Conservation (phyloP, 2,113 vertebrate species). For the Tetrax tetrax region DNA sequence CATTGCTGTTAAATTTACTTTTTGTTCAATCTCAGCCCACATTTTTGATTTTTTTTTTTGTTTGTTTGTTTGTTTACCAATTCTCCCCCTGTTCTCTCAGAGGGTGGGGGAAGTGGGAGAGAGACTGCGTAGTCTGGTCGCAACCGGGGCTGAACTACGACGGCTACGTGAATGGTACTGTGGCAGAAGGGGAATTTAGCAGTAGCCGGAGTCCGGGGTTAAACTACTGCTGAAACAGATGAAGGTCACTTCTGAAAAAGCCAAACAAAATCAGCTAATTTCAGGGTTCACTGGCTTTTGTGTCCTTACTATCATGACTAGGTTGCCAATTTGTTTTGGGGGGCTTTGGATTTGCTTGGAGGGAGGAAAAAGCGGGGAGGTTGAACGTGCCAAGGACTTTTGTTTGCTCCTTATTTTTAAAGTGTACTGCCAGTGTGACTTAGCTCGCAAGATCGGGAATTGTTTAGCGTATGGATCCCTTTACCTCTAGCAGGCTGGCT, state of each 20-base stretch:
- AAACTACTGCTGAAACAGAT: neutral
- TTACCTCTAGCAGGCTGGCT: slow-evolving; percentile 2
- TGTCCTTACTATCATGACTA: neutral
- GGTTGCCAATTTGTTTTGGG: neutral
- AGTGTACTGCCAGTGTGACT: neutral
- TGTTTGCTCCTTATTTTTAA: slow-evolving; percentile 9
- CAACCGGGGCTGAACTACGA: no score
- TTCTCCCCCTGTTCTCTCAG: no score
- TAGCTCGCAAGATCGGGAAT: neutral
- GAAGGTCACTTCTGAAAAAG: slow-evolving; percentile 17
- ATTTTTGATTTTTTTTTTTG: no score
- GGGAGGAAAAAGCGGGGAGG: neutral
- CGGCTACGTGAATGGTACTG: neutral
- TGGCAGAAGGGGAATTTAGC: neutral
- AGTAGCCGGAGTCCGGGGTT: neutral
- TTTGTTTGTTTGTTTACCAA: no score
- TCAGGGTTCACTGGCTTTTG: slow-evolving; percentile 2
- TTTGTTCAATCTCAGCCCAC: no score
- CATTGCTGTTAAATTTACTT: no score
- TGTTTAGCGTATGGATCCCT: neutral
- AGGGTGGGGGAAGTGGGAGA: no score
- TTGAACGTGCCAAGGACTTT: neutral
- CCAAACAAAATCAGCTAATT: slow-evolving; percentile 12
- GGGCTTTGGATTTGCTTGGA: neutral
- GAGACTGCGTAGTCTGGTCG: no score